phyloP scores from a whole-genome alignment of 2,888 invertebrate species.

The Heliothis peltigera region DNA sequence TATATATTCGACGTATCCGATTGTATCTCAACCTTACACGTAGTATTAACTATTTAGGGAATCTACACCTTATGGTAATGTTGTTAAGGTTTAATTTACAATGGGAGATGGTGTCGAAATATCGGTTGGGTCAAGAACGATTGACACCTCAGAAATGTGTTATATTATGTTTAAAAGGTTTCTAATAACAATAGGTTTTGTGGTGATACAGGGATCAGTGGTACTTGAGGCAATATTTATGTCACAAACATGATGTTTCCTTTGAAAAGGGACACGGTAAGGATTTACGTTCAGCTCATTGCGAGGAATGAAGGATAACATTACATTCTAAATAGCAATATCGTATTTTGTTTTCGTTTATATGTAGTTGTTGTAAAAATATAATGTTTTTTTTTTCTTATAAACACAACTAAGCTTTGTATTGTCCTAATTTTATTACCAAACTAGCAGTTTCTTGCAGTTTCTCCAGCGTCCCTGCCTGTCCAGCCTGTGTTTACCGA shows the following conservation, averaged over 20 bases:
- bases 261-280: constrained; percentile 9
- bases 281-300: neutral
- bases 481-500: too few relatives aligned
- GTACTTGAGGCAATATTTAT: constrained; percentile 21
- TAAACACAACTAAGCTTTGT: too few relatives aligned
- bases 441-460: too few relatives aligned
- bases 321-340: neutral
- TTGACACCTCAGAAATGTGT: constrained; percentile 19
- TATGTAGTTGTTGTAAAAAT: too few relatives aligned
- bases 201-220: constrained; percentile 19
- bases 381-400: too few relatives aligned
- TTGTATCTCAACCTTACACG: constrained; percentile 23
- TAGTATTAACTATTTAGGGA: neutral
- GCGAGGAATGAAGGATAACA: neutral
- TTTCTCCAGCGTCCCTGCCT: too few relatives aligned
- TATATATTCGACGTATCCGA: constrained; percentile 35
- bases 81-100: constrained; percentile 15
- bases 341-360: neutral
- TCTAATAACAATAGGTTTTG: constrained; percentile 36
- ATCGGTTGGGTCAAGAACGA: constrained; percentile 8
- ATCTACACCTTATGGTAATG: neutral
- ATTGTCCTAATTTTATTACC: too few relatives aligned
- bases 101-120: neutral
- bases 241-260: constrained; percentile 7
- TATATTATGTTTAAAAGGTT: constrained; percentile 33